Conservation (phyloP, 2,113 vertebrate species). For the Dicrurus megarhynchus region DNA sequence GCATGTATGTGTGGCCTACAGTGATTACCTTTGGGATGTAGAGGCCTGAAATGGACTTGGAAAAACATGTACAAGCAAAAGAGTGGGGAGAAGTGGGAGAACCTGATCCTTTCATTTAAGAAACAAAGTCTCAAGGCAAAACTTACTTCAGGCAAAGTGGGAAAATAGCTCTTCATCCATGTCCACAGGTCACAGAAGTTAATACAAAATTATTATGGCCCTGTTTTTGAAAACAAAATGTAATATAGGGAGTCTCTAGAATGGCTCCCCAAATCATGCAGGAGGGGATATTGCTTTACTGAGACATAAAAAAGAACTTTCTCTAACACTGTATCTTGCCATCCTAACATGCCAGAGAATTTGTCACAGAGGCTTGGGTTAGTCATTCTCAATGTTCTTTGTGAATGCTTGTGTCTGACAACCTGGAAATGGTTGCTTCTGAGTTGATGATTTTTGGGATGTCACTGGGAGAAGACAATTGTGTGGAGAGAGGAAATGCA, state of each 20-base stretch:
- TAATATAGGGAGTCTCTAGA: background rate
- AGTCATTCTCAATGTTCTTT: background rate
- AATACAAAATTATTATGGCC: background rate
- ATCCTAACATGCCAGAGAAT: background rate
- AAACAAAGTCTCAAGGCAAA: background rate
- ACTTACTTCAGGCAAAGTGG: background rate
- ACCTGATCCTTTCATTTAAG: background rate
- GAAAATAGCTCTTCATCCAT: background rate
- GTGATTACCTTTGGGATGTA: background rate
- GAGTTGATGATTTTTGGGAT: background rate
- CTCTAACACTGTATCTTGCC: background rate
- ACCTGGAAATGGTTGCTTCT: background rate
- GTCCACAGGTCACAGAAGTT: background rate
- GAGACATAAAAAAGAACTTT: background rate
- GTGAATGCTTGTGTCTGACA: background rate
- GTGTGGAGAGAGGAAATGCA: background rate
- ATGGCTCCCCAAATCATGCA: background rate
- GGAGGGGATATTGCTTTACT: background rate
- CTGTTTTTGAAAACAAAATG: background rate
- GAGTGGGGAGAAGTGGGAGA: background rate
- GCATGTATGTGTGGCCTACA: background rate
- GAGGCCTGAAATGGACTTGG: background rate
- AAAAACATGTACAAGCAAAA: background rate
- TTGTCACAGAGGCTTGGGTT: background rate
- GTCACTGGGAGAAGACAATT: background rate